These are phyloP conservation scores for Eupithecia exiguata DNA, from an alignment of 2,888 invertebrate species.

Conservation along the genomic window DNA sequence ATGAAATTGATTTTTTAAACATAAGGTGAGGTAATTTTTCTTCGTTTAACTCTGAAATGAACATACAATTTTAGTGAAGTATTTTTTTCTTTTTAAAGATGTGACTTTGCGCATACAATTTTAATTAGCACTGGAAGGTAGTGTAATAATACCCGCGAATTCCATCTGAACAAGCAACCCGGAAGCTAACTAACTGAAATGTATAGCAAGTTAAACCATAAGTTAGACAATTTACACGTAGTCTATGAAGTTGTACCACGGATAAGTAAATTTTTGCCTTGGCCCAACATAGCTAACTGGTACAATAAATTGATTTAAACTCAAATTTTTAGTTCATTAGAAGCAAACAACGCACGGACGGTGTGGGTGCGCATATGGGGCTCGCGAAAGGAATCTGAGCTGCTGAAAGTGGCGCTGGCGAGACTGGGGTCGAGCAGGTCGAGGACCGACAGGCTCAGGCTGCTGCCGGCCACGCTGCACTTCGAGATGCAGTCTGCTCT, in stretches of 20 bases:
- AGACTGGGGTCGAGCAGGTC: slow-evolving; percentile 48
- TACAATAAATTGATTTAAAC: not conserved
- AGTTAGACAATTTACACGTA: not conserved
- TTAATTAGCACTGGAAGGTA: not conserved
- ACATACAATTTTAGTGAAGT: not conserved
- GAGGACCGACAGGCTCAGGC: slow-evolving; percentile 59
- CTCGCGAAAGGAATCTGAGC: slow-evolving; percentile 66
- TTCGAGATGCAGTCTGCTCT: slow-evolving; percentile 58
- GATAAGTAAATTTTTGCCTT: not conserved
- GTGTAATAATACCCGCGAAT: not conserved
- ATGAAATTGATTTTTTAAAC: slow-evolving; percentile 87
- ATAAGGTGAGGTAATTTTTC: slow-evolving; percentile 83
- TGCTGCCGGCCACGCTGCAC: slow-evolving; percentile 85
- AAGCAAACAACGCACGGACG: slow-evolving; percentile 59
- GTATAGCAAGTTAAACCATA: not conserved
- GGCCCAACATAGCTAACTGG: not conserved
- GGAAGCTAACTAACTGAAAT: not conserved
- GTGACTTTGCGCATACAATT: not conserved
- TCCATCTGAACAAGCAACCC: not conserved
- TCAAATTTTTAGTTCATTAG: slow-evolving; percentile 54
- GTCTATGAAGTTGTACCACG: not conserved
- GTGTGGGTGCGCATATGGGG: slow-evolving; percentile 74
- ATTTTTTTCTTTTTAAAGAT: not conserved
- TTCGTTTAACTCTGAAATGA: not conserved
- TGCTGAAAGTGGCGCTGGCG: slow-evolving; percentile 67